Base-by-base conservation (phyloP, 2,113 vertebrate species). In the Anguilla rostrata region DNA sequence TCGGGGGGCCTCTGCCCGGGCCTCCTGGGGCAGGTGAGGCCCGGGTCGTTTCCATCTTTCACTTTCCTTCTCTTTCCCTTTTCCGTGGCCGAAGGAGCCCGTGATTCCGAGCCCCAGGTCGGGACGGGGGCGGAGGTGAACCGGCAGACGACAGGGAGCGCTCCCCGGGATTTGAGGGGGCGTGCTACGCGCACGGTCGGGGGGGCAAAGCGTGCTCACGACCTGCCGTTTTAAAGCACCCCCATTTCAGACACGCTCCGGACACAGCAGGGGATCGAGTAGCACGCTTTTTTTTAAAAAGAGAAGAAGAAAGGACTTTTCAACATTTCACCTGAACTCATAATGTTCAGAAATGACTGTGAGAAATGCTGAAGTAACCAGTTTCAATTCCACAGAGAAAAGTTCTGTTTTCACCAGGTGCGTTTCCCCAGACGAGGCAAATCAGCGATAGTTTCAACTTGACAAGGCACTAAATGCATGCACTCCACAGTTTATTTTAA, bases 111-210 rank as follows among this genome's bases (percentile, higher is more conserved):
- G 12, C 15, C 18, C 43, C 11, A 8, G 81, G 78, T 39, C 57
- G 66, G 40, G 11, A 78, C 57, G 41, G 16, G 39, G 16, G 57
- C 57, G 29, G 2, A 83, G 40, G 75, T 41, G 29, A 53, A 39
- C 12, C 20, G n/a, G 40, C 39, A 85, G 79, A 87, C 39, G 71
- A 79, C 83, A 86, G 87, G 11, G 78, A 86, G 15, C 18, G 22
- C 46, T 85, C 63, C 81, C 16, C 29, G 57, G n/a, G 84, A 12
- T 40, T 57, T 5, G 78, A 11, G 43, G 20, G 60, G 84, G 39
- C 43, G 57, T 49, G 14, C 0, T 11, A 8, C 3, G 71, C 26
- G 12, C 26, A 34, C 1, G 26, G n/a, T 75, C 60, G 34, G 71
- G 29, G 34, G 78, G 57, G 15, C 78, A 87, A 82, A 82, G 63